phyloP scores from a whole-genome alignment of 2,113 vertebrate genomes.

The Alethe castanea region DNA sequence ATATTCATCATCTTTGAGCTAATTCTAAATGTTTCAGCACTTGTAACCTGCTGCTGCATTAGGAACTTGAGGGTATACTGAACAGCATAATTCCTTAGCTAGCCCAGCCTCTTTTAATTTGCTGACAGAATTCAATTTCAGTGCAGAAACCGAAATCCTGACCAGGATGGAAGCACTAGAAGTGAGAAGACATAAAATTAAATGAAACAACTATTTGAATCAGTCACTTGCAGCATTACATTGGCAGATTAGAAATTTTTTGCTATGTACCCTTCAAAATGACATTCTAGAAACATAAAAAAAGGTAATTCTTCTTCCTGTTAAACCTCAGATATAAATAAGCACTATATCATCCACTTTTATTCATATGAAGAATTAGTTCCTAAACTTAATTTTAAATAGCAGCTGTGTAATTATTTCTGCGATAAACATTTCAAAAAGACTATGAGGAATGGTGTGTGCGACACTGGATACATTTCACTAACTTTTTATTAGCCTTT shows the following conservation, averaged over 20 bases:
- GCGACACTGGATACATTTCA: not conserved
- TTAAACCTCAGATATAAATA: not conserved
- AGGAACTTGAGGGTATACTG: not conserved
- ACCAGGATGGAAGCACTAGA: not conserved
- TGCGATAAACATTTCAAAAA: not conserved
- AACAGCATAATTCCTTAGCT: not conserved
- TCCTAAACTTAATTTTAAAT: not conserved
- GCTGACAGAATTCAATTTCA: not conserved
- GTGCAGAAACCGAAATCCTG: not conserved
- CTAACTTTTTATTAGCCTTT: not conserved
- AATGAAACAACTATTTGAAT: not conserved
- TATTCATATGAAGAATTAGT: not conserved
- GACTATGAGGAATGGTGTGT: not conserved
- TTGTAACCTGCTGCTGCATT: not conserved
- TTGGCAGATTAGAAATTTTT: not conserved
- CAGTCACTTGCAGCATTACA: not conserved
- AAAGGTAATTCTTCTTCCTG: not conserved
- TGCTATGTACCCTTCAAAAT: not conserved
- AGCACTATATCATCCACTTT: not conserved
- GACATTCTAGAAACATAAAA: not conserved
- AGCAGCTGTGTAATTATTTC: not conserved
- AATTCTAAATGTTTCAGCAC: not conserved
- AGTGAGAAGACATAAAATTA: not conserved
- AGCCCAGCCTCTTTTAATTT: not conserved
- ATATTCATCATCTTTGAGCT: accelerated